phyloP scores from a whole-genome alignment of 2,113 vertebrate genomes.

The Vidua chalybeata region DNA sequence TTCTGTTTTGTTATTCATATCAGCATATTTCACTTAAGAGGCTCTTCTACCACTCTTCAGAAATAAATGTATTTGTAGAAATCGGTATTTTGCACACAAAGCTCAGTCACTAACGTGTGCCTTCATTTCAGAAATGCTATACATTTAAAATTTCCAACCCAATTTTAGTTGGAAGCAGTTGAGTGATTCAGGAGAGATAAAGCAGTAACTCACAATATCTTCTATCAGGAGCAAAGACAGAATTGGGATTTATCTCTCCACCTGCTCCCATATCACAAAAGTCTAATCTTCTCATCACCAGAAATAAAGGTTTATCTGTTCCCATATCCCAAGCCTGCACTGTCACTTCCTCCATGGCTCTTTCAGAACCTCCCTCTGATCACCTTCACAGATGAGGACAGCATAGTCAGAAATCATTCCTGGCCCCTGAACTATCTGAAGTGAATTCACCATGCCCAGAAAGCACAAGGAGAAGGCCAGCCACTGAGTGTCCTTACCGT shows the following conservation, averaged over 20 bases:
- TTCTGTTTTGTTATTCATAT: background rate
- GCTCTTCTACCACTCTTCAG: background rate
- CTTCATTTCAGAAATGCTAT: background rate
- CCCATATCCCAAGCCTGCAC: background rate
- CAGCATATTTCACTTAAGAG: background rate
- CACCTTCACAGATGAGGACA: background rate
- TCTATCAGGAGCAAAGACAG: background rate
- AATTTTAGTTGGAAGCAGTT: background rate
- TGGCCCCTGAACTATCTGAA: background rate
- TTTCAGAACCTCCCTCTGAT: background rate
- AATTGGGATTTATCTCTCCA: background rate
- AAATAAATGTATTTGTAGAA: background rate
- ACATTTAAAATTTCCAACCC: background rate
- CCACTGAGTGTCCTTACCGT: background rate
- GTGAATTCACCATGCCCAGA: background rate
- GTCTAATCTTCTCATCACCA: background rate
- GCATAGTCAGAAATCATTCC: background rate
- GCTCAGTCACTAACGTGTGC: background rate
- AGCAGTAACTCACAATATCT: background rate
- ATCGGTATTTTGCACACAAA: background rate
- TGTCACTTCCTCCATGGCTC: background rate
- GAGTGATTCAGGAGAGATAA: background rate
- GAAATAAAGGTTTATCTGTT: background rate
- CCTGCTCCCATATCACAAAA: background rate
- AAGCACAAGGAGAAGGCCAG: fast-evolving